Evolutionary conservation across 2,888 invertebrate species (phyloP).

Genomic region (Prenolepis imparis): DNA sequence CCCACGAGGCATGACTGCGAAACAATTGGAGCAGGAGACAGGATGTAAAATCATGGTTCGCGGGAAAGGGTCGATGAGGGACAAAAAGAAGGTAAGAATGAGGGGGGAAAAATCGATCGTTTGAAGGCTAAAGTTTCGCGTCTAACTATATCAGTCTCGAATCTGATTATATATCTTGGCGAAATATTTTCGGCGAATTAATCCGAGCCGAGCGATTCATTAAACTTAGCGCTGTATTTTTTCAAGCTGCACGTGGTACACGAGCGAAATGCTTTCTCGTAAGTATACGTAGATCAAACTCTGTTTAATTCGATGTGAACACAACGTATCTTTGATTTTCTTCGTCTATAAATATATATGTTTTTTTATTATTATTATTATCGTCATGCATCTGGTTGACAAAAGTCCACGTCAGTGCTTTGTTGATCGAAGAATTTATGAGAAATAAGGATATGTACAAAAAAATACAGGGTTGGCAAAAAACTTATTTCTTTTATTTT

Average conservation of each 20-base stretch:
- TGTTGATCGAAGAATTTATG: background rate
- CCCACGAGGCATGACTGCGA: slow-evolving; percentile 99
- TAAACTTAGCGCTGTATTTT: slow-evolving; percentile 64
- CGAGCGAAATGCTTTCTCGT: slow-evolving; percentile 74
- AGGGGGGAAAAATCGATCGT: background rate
- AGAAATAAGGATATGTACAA: background rate
- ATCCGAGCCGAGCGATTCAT: background rate
- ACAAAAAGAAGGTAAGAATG: slow-evolving; percentile 97
- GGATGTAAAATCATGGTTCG: slow-evolving; percentile 99
- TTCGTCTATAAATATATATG: background rate
- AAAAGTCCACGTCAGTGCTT: background rate
- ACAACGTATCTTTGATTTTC: slow-evolving; percentile 25
- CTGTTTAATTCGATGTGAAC: slow-evolving; percentile 14
- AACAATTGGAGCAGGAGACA: slow-evolving; percentile 99
- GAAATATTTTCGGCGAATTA: background rate
- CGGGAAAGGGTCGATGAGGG: slow-evolving; percentile 99
- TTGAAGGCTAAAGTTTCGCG: background rate
- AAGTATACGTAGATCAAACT: slow-evolving; percentile 73
- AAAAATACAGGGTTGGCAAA: too few relatives aligned
- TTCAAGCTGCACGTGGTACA: slow-evolving; percentile 82
- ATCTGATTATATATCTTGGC: background rate
- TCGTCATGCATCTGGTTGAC: background rate
- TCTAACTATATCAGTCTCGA: background rate
- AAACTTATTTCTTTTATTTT: too few relatives aligned
- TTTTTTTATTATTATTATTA: background rate